Evolutionary conservation across 2,888 invertebrate genomes (phyloP), one percentile per base, ranked within the genome.

Genomic region (Malacosoma neustria): DNA sequence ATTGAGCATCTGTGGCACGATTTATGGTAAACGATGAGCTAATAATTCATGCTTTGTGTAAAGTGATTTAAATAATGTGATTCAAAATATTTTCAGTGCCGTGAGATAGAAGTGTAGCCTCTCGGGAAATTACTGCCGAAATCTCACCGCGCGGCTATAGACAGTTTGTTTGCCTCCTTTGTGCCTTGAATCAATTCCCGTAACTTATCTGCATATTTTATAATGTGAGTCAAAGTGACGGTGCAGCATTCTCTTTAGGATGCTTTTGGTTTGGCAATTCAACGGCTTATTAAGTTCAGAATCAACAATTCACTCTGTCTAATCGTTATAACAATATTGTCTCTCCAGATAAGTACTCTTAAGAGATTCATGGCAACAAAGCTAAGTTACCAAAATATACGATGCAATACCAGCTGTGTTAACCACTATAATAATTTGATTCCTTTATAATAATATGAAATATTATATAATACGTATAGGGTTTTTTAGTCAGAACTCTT

Each of bases 171-270:
- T 55, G 63, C 61, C 64, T 71, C 79, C 74, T 82, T 79, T 82
- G 82, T 80, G 79, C 73, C 68, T 66, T 60, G 77, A 82, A 84
- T 84, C 82, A 82, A 84, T 84, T 81, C 82, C 81, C 79, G 72
- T 77, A 74, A 80, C 81, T 75, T 80, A 80, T 82, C 73, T 84
- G 75, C 82, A 84, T 82, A 81, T 81, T 82, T 82, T 79, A 84
- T 79, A 79, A 76, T 63, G 69, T 68, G 72, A 76, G 68, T 62
- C 70, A 72, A 67, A 72, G 72, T 70, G 72, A 71, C 67, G 70
- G 51, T 69, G 67, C 70, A 70, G 57, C 61, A 60, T 60, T 57
- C 60, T 57, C 61, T 58, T 65, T 61, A 58, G 50, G 49, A 70
- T 66, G 67, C 64, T 51, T 61, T 59, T 48, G 59, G 56, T 59